A percentile compares a stretch with the other conserved stretches of the same genome.
These are phyloP conservation scores for Sminthopsis crassicaudata DNA, from an alignment of 2,113 vertebrate species.

Conservation along the genomic window DNA sequence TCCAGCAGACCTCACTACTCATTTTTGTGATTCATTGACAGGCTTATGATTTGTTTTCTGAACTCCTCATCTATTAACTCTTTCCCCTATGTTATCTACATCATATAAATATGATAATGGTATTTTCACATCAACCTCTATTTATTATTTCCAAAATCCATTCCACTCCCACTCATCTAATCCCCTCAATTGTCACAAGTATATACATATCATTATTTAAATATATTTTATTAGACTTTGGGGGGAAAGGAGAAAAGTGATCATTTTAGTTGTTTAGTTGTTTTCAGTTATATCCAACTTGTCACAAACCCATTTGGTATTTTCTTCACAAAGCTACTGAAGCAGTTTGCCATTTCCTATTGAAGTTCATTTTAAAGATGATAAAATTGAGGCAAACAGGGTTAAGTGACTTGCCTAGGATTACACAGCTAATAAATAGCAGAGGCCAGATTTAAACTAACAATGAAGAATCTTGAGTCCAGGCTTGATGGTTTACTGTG, in stretches of 20 bases:
- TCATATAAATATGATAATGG: neutral
- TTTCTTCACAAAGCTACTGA: neutral
- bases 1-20: neutral
- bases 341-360: neutral
- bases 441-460: neutral
- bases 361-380: neutral
- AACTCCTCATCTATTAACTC: neutral
- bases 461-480: neutral
- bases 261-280: neutral
- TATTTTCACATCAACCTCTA: neutral
- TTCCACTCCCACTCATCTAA: neutral
- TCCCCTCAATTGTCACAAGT: neutral
- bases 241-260: neutral
- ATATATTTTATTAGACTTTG: neutral
- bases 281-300: neutral
- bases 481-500: neutral
- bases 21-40: neutral
- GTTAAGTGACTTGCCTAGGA: neutral
- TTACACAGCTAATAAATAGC: neutral
- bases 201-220: neutral
- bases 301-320: neutral
- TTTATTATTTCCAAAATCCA: neutral
- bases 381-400: neutral
- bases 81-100: neutral
- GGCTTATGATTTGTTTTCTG: neutral